Evolutionary conservation across 1,140 invertebrate genomes (phyloP).

Genomic region (Macrosteles quadrilineatus): DNA sequence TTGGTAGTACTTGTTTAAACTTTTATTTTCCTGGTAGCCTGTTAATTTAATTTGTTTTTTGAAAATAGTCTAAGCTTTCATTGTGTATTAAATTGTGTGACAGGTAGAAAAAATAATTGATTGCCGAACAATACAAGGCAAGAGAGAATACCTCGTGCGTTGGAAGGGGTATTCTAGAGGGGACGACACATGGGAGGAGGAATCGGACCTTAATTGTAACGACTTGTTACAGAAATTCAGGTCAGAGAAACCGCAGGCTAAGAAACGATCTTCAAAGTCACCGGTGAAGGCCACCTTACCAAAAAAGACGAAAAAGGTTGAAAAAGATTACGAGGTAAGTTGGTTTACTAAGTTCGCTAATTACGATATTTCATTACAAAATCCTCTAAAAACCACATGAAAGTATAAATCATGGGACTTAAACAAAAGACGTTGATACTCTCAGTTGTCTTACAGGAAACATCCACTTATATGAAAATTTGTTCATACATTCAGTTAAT

Average conservation of each 20-base stretch:
- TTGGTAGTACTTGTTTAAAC: too few relatives aligned
- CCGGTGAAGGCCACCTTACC: not conserved
- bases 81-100: conserved; percentile 5
- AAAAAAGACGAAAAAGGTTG: not conserved
- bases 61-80: not conserved
- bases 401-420: too few relatives aligned
- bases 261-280: not conserved
- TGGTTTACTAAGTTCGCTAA: too few relatives aligned
- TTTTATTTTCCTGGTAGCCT: too few relatives aligned
- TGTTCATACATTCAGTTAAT: too few relatives aligned
- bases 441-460: too few relatives aligned
- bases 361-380: too few relatives aligned
- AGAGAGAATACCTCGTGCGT: conserved; percentile 70
- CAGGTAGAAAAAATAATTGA: conserved; percentile 75
- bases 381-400: too few relatives aligned
- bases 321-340: conserved; percentile 49
- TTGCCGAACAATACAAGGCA: conserved; percentile 65
- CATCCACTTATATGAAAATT: too few relatives aligned
- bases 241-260: not conserved
- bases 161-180: conserved; percentile 72
- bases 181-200: conserved; percentile 75
- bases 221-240: conserved; percentile 58
- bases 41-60: too few relatives aligned
- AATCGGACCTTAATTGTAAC: conserved; percentile 66
- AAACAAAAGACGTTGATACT: too few relatives aligned